Conservation (phyloP, 2,113 vertebrate genomes). For the Nibea coibor region DNA sequence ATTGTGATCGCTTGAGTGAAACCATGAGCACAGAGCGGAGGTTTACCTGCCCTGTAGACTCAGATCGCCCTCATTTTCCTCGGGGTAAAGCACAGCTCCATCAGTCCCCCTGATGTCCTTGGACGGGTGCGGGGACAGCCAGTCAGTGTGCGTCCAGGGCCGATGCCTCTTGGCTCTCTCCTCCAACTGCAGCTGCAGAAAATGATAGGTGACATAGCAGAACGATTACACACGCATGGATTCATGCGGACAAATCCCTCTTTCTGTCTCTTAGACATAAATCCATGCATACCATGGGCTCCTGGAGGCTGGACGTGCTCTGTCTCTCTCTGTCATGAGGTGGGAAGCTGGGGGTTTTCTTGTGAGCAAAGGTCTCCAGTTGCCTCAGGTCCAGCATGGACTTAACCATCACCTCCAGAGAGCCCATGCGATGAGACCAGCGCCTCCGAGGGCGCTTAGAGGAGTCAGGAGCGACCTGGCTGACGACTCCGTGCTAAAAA, state of each 20-base stretch:
- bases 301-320: slow-evolving; percentile 65
- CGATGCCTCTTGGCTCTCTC: slow-evolving; percentile 53
- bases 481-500: slow-evolving; percentile 65
- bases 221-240: not conserved
- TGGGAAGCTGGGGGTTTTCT: slow-evolving; percentile 33
- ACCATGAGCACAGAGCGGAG: not conserved
- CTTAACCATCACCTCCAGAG: slow-evolving; percentile 90
- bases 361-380: slow-evolving; percentile 85
- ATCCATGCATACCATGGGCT: slow-evolving; percentile 34
- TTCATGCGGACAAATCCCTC: rapidly evolving
- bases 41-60: slow-evolving; percentile 80
- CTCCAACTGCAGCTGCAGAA: slow-evolving; percentile 46
- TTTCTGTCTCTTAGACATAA: not conserved
- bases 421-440: slow-evolving; percentile 89
- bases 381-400: slow-evolving; percentile 96
- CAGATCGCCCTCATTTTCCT: slow-evolving; percentile 80
- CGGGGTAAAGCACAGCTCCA: slow-evolving; percentile 86
- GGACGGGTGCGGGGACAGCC: slow-evolving; percentile 71
- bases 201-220: slow-evolving; percentile 2
- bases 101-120: slow-evolving; percentile 76
- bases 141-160: slow-evolving; percentile 52
- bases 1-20: slow-evolving; percentile 5
- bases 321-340: slow-evolving; percentile 33
- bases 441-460: slow-evolving; percentile 87
- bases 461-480: slow-evolving; percentile 70